Evolutionary conservation across 2,113 vertebrate species (phyloP).

Genomic region (Thamnaconus septentrionalis): DNA sequence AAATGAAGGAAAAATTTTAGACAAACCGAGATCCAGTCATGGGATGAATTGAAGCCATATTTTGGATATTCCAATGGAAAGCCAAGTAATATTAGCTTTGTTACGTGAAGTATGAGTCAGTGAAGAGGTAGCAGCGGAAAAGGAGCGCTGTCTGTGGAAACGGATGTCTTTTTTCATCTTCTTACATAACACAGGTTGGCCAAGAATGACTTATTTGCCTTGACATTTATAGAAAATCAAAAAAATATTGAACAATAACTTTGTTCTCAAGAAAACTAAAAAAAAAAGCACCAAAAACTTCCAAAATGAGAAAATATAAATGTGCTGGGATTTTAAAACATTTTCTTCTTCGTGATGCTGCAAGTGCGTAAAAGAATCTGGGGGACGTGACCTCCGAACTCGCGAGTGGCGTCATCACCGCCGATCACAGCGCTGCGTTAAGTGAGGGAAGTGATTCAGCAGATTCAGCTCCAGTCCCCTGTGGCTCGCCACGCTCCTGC

Average conservation of each 20-base stretch:
- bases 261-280: not conserved
- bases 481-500: constrained; percentile 39
- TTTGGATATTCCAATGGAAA: too few species aligned
- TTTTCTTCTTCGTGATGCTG: too few species aligned
- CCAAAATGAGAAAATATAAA: not conserved
- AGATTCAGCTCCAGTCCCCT: constrained; percentile 52
- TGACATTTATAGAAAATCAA: constrained; percentile 5
- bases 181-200: constrained; percentile 17
- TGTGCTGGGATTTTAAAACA: not conserved
- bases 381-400: constrained; percentile 13
- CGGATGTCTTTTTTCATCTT: constrained; percentile 2
- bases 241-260: not conserved
- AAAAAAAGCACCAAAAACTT: not conserved
- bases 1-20: not conserved
- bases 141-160: constrained; percentile 13
- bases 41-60: too few species aligned
- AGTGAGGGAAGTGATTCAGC: constrained; percentile 64
- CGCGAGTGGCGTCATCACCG: constrained; percentile 29
- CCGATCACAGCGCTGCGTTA: constrained; percentile 47
- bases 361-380: not conserved
- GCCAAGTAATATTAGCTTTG: constrained; percentile 16
- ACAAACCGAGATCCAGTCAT: too few species aligned
- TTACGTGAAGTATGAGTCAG: constrained; percentile 11
- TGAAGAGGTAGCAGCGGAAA: constrained; percentile 2
- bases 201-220: not conserved